Base-by-base conservation (phyloP, 1,140 invertebrate genomes). In the Leucophenga varia region DNA sequence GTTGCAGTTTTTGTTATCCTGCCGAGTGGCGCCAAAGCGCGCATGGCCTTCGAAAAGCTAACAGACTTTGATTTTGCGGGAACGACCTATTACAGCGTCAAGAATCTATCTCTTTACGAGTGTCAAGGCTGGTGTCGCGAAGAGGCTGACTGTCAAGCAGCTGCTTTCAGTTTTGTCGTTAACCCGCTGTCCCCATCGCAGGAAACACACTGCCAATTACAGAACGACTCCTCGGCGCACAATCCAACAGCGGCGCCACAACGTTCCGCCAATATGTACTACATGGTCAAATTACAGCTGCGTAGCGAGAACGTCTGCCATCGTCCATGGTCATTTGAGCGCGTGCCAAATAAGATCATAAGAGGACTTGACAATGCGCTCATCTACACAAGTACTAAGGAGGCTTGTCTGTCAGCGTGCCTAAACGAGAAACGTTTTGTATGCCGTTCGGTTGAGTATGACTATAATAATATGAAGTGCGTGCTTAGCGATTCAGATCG, bases 81-180 rank as follows among this genome's bases (percentile, higher is more conserved):
- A 18, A 92, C 86, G 21, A 92, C 90, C 6, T 95, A 95, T 73
- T 95, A 93, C 78, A 95, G 88, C 17, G 91, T 93, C 30, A 86
- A 91, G 61, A 96, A 96, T 76, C 80, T 95, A 19, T 92, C 91
- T 6, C 77, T 96, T 21, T 93, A 93, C 79, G 92, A 95, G 77
- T 96, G 93, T 73, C 91, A 95, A 74, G 91, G 91, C 21, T 95
- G 91, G 91, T 96, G 93, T 72, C 78, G 90, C 46, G 91, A 95
- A 67, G 92, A 95, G 64, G 82, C 86, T 0, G 91, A 94, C 59
- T 96, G 93, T 69, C 90, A 91, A 59, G 90, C 92, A 2, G 90
- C 90, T 1, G 86, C 90, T 8, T 96, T 95, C 73, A 93, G 90
- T 76, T 94, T 94, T 73, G 91, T 94, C 3, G 80, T 93, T 22